A percentile compares a stretch with the other conserved stretches of the same genome.
Evolutionary conservation across 2,113 vertebrate genomes (phyloP).

Genomic region (Ptychochromis oligacanthus): DNA sequence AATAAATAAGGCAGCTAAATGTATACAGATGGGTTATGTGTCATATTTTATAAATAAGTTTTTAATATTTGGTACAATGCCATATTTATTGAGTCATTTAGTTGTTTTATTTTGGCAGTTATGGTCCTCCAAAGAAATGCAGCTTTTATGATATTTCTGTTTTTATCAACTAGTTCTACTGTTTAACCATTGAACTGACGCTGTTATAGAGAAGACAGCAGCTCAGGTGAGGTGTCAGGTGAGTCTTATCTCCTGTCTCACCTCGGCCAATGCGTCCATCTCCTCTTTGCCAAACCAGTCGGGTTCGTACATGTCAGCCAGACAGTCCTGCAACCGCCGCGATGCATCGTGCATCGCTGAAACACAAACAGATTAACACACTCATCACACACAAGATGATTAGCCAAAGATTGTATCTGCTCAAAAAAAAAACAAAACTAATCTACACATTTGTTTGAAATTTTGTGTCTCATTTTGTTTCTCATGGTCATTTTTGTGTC

Average conservation of each 20-base stretch:
- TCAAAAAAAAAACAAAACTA: not conserved
- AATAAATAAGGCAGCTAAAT: not conserved
- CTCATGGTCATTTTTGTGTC: not conserved
- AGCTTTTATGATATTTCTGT: not conserved
- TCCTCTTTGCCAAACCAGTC: slow-evolving; percentile 97
- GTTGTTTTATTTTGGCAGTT: not conserved
- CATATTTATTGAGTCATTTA: not conserved
- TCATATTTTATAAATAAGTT: not conserved
- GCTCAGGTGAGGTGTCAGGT: not conserved
- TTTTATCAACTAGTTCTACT: not conserved
- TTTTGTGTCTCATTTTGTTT: not conserved
- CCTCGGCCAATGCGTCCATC: slow-evolving; percentile 88
- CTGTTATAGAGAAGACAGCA: not conserved
- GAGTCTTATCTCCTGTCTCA: slow-evolving; percentile 59
- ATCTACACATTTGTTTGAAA: not conserved
- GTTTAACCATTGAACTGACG: not conserved
- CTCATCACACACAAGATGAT: not conserved
- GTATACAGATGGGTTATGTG: not conserved
- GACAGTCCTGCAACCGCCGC: slow-evolving; percentile 93
- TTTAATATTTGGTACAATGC: not conserved
- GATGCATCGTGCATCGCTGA: slow-evolving; percentile 97
- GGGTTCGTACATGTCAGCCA: slow-evolving; percentile 95
- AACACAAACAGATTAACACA: not conserved
- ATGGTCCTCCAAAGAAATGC: not conserved
- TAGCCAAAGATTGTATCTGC: no score